These are phyloP conservation scores for Fulmarus glacialis DNA, from an alignment of 2,113 vertebrate species.

Conservation along the genomic window DNA sequence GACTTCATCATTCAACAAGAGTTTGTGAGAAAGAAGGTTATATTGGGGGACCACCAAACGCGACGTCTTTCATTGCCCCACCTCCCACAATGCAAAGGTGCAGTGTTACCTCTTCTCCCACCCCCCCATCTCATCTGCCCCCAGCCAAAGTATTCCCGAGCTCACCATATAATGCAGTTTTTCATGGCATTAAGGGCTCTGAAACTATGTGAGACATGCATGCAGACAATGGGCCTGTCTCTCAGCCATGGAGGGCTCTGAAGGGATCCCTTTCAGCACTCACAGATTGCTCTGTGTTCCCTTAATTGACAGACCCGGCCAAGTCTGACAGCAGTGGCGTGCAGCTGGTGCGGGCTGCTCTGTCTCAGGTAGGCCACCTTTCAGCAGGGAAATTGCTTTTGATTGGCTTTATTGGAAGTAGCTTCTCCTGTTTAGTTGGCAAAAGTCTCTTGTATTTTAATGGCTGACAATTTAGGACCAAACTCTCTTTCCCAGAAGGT, in stretches of 20 bases:
- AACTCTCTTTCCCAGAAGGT: not conserved
- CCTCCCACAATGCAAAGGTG: conserved; percentile 80
- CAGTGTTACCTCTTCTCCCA: conserved; percentile 84
- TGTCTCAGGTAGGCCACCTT: conserved; percentile 85
- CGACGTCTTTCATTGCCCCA: conserved; percentile 80
- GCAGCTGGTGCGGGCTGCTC: conserved; percentile 80
- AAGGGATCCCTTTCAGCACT: conserved; percentile 90
- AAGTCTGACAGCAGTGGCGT: conserved; percentile 84
- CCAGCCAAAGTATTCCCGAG: conserved; percentile 79
- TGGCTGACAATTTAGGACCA: not conserved
- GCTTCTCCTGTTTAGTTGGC: conserved; percentile 52
- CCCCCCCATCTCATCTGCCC: conserved; percentile 75
- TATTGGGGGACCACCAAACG: conserved; percentile 85
- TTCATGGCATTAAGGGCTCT: conserved; percentile 89
- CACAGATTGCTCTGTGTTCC: conserved; percentile 92
- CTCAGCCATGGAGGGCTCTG: conserved; percentile 78
- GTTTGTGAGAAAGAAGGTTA: conserved; percentile 71
- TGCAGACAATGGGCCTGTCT: conserved; percentile 90
- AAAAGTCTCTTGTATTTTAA: conserved; percentile 28
- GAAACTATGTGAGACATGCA: conserved; percentile 95
- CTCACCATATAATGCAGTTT: conserved; percentile 87
- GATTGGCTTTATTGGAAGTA: conserved; percentile 78
- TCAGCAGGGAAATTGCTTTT: conserved; percentile 86
- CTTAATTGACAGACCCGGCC: conserved; percentile 88
- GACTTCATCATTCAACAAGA: conserved; percentile 77